Percentiles rank a stretch among this genome's conserved stretches.
Evolutionary conservation across 2,888 invertebrate genomes (phyloP).

Genomic region (Barypeithes pellucidus): DNA sequence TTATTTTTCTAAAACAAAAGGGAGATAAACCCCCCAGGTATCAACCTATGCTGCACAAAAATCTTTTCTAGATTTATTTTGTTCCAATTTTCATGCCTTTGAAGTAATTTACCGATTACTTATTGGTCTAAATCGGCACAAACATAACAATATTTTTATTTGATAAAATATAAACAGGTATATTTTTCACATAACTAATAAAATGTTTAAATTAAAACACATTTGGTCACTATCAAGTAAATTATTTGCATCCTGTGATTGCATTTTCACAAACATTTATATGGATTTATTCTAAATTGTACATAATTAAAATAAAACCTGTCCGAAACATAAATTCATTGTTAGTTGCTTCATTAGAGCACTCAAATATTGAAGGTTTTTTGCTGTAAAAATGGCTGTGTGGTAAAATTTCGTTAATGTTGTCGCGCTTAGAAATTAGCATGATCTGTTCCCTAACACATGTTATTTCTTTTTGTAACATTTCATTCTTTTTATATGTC

Average conservation of each 20-base stretch:
- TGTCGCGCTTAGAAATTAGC: conserved; percentile 19
- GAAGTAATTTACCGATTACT: too few relatives aligned
- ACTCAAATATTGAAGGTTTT: conserved; percentile 13
- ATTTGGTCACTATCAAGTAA: not conserved
- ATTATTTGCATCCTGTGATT: not conserved
- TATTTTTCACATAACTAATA: not conserved
- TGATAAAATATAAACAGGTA: too few relatives aligned
- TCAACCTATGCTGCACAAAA: too few relatives aligned
- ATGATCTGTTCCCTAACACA: conserved; percentile 32
- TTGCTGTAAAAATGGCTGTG: conserved; percentile 49
- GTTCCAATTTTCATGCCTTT: too few relatives aligned
- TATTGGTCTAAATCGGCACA: too few relatives aligned
- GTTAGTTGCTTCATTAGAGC: conserved; percentile 23
- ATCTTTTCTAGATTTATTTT: too few relatives aligned
- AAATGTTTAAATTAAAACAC: not conserved
- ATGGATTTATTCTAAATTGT: conserved; percentile 22
- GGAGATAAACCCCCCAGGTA: too few relatives aligned
- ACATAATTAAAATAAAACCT: conserved; percentile 24
- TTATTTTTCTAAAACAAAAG: too few relatives aligned
- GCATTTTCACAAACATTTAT: conserved; percentile 23
- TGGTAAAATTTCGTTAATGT: conserved; percentile 24
- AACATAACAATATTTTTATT: too few relatives aligned
- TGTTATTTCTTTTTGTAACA: conserved; percentile 23
- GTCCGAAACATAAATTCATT: conserved; percentile 15
- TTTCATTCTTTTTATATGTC: conserved; percentile 34